Percentiles rank a stretch among this genome's conserved stretches.
These are phyloP conservation scores for Paragorgia papillata DNA, from an alignment of 92 coral and sea anemone species.

Conservation along the genomic window DNA sequence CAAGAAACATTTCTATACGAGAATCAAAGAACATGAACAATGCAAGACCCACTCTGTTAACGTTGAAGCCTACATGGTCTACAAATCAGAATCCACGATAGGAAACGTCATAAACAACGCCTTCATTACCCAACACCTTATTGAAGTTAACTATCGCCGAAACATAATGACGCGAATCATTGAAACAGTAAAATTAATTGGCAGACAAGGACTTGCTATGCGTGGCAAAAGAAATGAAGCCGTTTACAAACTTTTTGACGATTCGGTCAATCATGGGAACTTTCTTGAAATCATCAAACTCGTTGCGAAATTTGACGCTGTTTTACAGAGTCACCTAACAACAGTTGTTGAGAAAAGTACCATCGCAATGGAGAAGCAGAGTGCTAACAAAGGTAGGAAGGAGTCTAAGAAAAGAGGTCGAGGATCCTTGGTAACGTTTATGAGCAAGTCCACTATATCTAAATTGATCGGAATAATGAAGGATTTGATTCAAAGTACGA, in stretches of 20 bases:
- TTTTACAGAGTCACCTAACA: not conserved
- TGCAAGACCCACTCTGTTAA: slow-evolving; percentile 24
- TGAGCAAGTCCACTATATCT: not conserved
- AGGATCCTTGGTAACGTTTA: slow-evolving; percentile 7
- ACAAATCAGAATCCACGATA: slow-evolving; percentile 9
- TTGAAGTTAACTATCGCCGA: slow-evolving; percentile 4
- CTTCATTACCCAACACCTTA: slow-evolving; percentile 6
- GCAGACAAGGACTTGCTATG: not conserved
- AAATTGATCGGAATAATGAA: not conserved
- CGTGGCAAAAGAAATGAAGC: slow-evolving; percentile 5
- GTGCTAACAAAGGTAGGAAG: not conserved
- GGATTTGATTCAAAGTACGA: not conserved
- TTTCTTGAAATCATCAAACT: slow-evolving; percentile 13
- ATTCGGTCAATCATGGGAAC: not conserved
- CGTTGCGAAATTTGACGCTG: slow-evolving; percentile 1
- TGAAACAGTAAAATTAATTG: not conserved
- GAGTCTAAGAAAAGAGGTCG: not conserved
- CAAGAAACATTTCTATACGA: slow-evolving; percentile 10
- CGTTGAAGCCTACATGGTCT: slow-evolving; percentile 16
- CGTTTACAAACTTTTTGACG: not conserved
- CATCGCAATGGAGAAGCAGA: slow-evolving; percentile 7
- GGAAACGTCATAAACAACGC: slow-evolving; percentile 2
- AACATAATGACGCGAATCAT: not conserved
- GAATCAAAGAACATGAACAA: slow-evolving; percentile 14
- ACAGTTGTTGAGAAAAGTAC: not conserved